Percentiles rank a stretch among this genome's conserved stretches.
Conservation (phyloP, 1,140 invertebrate genomes). For the Nilaparvata lugens region DNA sequence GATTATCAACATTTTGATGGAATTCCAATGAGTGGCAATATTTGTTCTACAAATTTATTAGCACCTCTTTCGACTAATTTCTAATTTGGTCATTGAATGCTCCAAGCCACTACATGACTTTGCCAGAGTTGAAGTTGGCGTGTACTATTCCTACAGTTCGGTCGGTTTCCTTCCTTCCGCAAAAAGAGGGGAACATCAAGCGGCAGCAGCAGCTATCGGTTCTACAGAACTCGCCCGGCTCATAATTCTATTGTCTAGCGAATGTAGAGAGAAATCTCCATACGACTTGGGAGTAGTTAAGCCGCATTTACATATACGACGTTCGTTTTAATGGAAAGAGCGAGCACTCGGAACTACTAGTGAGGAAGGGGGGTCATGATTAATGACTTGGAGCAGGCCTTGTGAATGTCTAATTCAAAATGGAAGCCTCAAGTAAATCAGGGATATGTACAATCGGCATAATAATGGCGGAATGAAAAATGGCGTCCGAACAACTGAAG, state of each 20-base stretch:
- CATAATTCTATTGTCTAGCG: conserved; percentile 7
- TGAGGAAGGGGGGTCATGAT: conserved; percentile 10
- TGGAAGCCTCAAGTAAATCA: conserved; percentile 19
- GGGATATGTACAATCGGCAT: conserved; percentile 18
- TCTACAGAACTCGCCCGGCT: background rate
- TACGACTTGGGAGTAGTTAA: conserved; percentile 12
- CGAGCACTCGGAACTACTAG: background rate
- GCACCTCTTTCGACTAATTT: too few relatives aligned
- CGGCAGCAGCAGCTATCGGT: too few relatives aligned
- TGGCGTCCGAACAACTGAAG: background rate
- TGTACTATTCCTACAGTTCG: too few relatives aligned
- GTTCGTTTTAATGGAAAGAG: conserved; percentile 15
- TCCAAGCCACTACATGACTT: too few relatives aligned
- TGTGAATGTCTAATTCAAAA: conserved; percentile 19
- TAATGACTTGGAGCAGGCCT: conserved; percentile 10
- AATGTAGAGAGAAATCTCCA: conserved; percentile 9
- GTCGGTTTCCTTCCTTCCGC: too few relatives aligned
- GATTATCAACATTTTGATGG: too few relatives aligned
- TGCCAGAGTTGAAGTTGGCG: too few relatives aligned
- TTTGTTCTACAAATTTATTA: too few relatives aligned
- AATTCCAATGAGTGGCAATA: too few relatives aligned
- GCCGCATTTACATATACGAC: conserved; percentile 14
- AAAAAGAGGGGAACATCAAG: too few relatives aligned
- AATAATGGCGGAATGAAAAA: conserved; percentile 15
- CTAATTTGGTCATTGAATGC: too few relatives aligned